phyloP scores from a whole-genome alignment of 2,888 invertebrate genomes.

The Chrysopilus asiliformis region DNA sequence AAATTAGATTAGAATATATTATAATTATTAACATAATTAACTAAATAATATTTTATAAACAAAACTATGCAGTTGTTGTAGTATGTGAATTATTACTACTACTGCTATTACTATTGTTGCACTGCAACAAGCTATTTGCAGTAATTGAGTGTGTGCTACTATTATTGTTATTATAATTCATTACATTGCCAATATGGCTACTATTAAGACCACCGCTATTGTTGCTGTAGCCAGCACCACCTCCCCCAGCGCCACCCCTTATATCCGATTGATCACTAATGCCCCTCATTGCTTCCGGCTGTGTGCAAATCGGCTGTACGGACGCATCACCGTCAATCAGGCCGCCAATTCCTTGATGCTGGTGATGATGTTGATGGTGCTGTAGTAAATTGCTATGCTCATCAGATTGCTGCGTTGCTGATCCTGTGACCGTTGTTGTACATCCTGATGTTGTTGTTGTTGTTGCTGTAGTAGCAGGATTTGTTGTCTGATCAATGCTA shows the following conservation, averaged over 20 bases:
- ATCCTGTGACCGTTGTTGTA: neutral
- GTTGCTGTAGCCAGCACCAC: slow-evolving; percentile 10
- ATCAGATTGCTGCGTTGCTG: slow-evolving; percentile 7
- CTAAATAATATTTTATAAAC: too few relatives aligned
- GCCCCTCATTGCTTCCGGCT: slow-evolving; percentile 29
- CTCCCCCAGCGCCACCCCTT: slow-evolving; percentile 18
- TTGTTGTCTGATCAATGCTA: slow-evolving; percentile 10
- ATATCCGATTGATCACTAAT: slow-evolving; percentile 18
- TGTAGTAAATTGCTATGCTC: slow-evolving; percentile 10
- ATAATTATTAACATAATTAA: too few relatives aligned
- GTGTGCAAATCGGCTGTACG: slow-evolving; percentile 33
- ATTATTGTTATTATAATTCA: slow-evolving; percentile 10
- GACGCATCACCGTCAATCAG: slow-evolving; percentile 19
- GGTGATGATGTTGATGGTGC: slow-evolving; percentile 12
- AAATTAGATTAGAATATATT: too few relatives aligned
- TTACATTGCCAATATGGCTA: slow-evolving; percentile 28
- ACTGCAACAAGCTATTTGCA: slow-evolving; percentile 28
- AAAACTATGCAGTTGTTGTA: slow-evolving; percentile 32
- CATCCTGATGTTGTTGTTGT: slow-evolving; percentile 8
- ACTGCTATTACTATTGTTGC: slow-evolving; percentile 29
- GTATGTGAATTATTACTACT: slow-evolving; percentile 21
- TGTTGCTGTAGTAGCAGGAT: slow-evolving; percentile 15
- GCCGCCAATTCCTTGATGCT: slow-evolving; percentile 1
- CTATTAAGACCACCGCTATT: slow-evolving; percentile 12
- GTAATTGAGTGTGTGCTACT: slow-evolving; percentile 15